Evolutionary conservation across 2,888 invertebrate species (phyloP).

Genomic region (Bedellia somnulentella): DNA sequence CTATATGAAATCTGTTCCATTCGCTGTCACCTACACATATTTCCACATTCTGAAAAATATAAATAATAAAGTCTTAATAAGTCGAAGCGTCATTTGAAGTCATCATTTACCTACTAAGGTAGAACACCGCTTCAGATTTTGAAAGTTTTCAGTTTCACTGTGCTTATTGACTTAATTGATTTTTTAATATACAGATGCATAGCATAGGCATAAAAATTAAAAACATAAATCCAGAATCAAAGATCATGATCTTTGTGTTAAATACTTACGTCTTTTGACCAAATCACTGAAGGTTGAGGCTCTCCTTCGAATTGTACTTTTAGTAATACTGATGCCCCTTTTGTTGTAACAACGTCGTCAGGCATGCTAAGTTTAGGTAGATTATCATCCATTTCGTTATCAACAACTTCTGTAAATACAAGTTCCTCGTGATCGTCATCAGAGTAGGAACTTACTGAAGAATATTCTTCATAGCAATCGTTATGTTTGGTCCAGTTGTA

Average conservation of each 20-base stretch:
- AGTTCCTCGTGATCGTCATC: neutral
- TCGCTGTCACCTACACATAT: neutral
- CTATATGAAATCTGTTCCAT: conserved; percentile 3
- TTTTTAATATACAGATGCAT: neutral
- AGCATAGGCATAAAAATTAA: neutral
- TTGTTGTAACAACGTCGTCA: neutral
- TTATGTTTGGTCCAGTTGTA: neutral
- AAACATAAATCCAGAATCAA: neutral
- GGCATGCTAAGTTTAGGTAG: neutral
- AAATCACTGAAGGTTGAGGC: conserved; percentile 1
- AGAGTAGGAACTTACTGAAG: neutral
- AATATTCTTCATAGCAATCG: neutral
- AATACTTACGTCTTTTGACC: conserved; percentile 5
- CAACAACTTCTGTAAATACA: neutral
- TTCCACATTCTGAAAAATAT: conserved; percentile 3
- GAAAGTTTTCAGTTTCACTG: conserved; percentile 18
- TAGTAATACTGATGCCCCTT: neutral
- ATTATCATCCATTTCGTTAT: neutral
- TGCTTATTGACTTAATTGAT: conserved; percentile 8
- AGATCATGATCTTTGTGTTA: neutral
- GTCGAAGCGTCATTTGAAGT: conserved; percentile 5
- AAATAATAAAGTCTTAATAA: conserved; percentile 1
- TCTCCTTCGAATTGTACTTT: neutral
- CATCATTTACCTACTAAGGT: too few relatives aligned
- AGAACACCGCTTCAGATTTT: too few relatives aligned